phyloP scores from a whole-genome alignment of 2,888 invertebrate species.

The Operophtera brumata region DNA sequence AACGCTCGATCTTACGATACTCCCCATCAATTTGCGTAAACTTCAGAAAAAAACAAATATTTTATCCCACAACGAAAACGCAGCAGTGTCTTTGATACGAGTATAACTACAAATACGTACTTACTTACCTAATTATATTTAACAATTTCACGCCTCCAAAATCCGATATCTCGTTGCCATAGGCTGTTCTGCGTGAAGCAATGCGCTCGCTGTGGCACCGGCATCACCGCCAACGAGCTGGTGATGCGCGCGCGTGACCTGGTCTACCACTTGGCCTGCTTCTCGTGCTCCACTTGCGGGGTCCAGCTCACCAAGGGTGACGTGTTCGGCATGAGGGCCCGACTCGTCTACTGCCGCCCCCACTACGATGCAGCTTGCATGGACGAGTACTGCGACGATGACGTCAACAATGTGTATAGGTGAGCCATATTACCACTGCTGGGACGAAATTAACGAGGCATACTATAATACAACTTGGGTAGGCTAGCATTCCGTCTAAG shows the following conservation, averaged over 20 bases:
- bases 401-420: conserved; percentile 74
- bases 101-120: too few species aligned
- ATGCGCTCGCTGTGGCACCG: conserved; percentile 91
- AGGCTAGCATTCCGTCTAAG: too few species aligned
- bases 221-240: conserved; percentile 92
- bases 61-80: too few species aligned
- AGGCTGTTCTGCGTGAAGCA: conserved; percentile 93
- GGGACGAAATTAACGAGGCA: too few species aligned
- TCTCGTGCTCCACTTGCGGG: conserved; percentile 92
- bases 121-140: too few species aligned
- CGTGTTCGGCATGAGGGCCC: conserved; percentile 93
- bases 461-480: too few species aligned
- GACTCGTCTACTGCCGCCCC: conserved; percentile 86
- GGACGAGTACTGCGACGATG: conserved; percentile 83
- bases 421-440: conserved; percentile 27
- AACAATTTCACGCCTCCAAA: background rate
- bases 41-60: too few species aligned
- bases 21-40: too few species aligned
- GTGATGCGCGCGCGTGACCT: conserved; percentile 94
- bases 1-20: too few species aligned
- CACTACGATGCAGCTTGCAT: conserved; percentile 80
- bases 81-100: too few species aligned
- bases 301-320: conserved; percentile 92
- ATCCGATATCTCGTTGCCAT: conserved; percentile 58
- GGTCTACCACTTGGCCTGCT: conserved; percentile 94